Conservation (phyloP, 2,888 invertebrate species). For the Epirrhoe alternata region DNA sequence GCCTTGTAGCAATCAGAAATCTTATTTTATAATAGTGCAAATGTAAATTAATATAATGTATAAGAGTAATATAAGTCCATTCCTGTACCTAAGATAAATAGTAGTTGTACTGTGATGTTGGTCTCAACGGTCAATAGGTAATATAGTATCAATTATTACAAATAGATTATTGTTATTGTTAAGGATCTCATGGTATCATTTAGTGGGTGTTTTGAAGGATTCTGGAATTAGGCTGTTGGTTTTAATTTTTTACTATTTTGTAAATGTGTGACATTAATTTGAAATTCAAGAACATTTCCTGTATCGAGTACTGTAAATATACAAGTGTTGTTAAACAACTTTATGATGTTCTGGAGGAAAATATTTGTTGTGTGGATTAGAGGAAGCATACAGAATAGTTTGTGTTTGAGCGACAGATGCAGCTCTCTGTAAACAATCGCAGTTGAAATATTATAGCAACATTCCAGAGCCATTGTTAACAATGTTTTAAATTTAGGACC, state of each 20-base stretch:
- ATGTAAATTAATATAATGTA: conserved; percentile 72
- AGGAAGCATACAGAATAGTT: conserved; percentile 31
- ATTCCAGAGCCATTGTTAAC: conserved; percentile 85
- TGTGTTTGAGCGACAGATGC: conserved; percentile 46
- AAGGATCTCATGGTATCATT: conserved; percentile 83
- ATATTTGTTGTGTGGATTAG: conserved; percentile 46
- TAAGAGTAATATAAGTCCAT: conserved; percentile 77
- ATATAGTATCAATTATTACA: conserved; percentile 82
- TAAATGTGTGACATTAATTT: conserved; percentile 52
- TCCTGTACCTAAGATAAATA: conserved; percentile 84
- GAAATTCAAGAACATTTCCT: conserved; percentile 39
- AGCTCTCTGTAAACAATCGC: conserved; percentile 74
- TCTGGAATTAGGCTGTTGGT: conserved; percentile 76
- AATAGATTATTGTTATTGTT: conserved; percentile 82
- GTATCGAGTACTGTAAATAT: conserved; percentile 41
- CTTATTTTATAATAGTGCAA: conserved; percentile 71
- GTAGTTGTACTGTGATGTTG: conserved; percentile 83
- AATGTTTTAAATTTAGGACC: conserved; percentile 85
- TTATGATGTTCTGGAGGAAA: conserved; percentile 50
- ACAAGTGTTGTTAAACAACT: conserved; percentile 63
- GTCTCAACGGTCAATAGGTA: conserved; percentile 82
- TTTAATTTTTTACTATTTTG: conserved; percentile 61
- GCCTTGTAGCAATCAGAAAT: conserved; percentile 67
- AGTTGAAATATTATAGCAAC: conserved; percentile 74
- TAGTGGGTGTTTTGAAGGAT: conserved; percentile 73